Evolutionary conservation across 2,888 invertebrate species (phyloP).

Genomic region (Tridacna crocea): DNA sequence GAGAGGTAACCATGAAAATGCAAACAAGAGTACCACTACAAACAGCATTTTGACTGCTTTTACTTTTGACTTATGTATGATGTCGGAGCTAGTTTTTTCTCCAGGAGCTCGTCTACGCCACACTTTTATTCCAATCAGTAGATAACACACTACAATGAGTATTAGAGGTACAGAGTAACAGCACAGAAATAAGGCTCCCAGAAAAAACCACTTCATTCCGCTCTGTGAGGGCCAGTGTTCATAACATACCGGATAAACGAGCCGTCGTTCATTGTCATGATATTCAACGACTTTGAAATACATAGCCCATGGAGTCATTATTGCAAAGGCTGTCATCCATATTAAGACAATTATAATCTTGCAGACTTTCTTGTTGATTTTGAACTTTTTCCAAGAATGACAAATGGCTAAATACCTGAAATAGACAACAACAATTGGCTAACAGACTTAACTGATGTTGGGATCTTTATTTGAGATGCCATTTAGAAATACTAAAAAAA

Average conservation of each 20-base stretch:
- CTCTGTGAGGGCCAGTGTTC: constrained; percentile 92
- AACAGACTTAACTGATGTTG: too few species aligned
- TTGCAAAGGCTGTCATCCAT: constrained; percentile 93
- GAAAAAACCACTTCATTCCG: constrained; percentile 93
- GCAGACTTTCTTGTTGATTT: constrained; percentile 88
- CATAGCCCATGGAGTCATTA: constrained; percentile 95
- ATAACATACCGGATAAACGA: constrained; percentile 58
- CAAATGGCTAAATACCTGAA: constrained; percentile 97
- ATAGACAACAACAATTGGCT: constrained; percentile 32
- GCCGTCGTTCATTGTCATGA: constrained; percentile 31
- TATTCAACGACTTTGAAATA: constrained; percentile 89
- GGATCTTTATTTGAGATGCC: too few species aligned
- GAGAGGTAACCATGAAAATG: constrained; percentile 95
- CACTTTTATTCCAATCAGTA: constrained; percentile 95
- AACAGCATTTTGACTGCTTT: constrained; percentile 98
- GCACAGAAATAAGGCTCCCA: constrained; percentile 93
- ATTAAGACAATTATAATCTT: constrained; percentile 94
- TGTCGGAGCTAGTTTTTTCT: constrained; percentile 87
- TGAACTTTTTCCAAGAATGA: constrained; percentile 95
- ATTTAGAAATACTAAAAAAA: too few species aligned
- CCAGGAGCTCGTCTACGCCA: constrained; percentile 95
- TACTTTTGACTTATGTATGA: constrained; percentile 93
- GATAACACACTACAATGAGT: constrained; percentile 95
- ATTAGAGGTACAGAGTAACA: constrained; percentile 96
- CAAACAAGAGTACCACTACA: constrained; percentile 96